Percentiles rank a stretch among this genome's conserved stretches.
These are phyloP conservation scores for Stenodema calcarata DNA, from an alignment of 2,888 invertebrate genomes.

Conservation along the genomic window DNA sequence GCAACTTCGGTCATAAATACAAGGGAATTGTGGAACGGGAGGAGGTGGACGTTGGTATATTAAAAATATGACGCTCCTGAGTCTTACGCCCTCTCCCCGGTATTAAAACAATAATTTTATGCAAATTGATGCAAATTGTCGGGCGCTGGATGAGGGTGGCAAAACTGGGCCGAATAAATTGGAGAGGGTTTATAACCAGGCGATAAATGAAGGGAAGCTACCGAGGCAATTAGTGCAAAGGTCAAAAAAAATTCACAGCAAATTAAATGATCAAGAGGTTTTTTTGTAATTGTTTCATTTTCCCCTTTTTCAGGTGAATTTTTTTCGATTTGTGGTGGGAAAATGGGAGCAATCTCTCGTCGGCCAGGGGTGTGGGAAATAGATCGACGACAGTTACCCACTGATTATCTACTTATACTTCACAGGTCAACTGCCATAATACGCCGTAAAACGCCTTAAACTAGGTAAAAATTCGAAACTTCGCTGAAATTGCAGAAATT, in stretches of 20 bases:
- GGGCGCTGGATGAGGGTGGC: background rate
- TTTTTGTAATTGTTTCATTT: background rate
- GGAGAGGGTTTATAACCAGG: conserved; percentile 34
- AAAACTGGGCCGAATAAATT: conserved; percentile 15
- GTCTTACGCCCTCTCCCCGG: background rate
- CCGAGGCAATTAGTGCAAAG: conserved; percentile 7
- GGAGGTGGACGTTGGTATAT: background rate
- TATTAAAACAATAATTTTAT: conserved; percentile 34
- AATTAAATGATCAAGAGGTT: background rate
- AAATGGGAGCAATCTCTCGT: too few species aligned
- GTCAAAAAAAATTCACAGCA: background rate
- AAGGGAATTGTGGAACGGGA: too few species aligned
- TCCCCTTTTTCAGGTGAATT: background rate
- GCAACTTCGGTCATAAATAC: too few species aligned
- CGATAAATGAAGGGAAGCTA: conserved; percentile 21
- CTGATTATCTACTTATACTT: too few species aligned
- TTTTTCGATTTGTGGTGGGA: background rate
- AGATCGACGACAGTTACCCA: too few species aligned
- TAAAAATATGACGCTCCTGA: conserved; percentile 17
- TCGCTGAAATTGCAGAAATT: too few species aligned
- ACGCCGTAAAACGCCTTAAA: too few species aligned
- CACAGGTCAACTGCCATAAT: too few species aligned
- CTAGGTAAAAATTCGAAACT: too few species aligned
- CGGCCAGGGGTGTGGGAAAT: too few species aligned
- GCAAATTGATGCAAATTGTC: conserved; percentile 41